Evolutionary conservation across 2,888 invertebrate genomes (phyloP).

Genomic region (Netelia fuscicornis): DNA sequence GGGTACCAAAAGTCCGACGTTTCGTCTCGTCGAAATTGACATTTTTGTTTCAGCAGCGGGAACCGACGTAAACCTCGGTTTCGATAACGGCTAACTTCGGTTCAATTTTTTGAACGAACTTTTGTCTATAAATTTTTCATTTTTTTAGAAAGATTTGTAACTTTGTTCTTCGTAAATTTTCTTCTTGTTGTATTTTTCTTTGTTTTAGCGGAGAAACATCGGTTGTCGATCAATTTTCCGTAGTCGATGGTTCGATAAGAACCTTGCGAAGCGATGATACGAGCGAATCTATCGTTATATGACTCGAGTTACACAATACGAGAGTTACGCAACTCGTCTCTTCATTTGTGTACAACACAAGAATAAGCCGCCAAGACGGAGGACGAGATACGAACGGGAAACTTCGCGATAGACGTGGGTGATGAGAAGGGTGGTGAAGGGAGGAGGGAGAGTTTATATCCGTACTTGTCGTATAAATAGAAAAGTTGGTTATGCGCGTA

Average conservation of each 20-base stretch:
- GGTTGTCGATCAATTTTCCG: not conserved
- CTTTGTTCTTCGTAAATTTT: not conserved
- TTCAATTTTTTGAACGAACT: not conserved
- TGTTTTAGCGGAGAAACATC: not conserved
- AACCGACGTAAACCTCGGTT: not conserved
- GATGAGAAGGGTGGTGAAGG: slow-evolving; percentile 23
- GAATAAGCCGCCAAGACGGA: slow-evolving; percentile 56
- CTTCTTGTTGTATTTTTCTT: not conserved
- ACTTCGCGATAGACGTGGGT: slow-evolving; percentile 25
- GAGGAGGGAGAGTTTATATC: slow-evolving; percentile 75
- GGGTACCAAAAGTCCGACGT: slow-evolving; percentile 3
- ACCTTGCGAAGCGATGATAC: not conserved
- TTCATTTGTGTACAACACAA: not conserved
- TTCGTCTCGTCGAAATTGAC: slow-evolving; percentile 45
- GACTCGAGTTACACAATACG: slow-evolving; percentile 38
- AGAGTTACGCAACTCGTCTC: slow-evolving; percentile 41
- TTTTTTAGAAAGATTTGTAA: not conserved
- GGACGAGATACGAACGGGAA: slow-evolving; percentile 48
- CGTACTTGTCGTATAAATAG: slow-evolving; percentile 81
- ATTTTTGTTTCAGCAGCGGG: slow-evolving; percentile 20
- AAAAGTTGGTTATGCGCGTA: slow-evolving; percentile 80
- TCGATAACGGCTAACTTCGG: slow-evolving; percentile 50
- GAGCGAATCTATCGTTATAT: slow-evolving; percentile 13
- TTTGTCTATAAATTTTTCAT: no score
- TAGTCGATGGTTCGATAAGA: not conserved